phyloP scores from a whole-genome alignment of 2,888 invertebrate species.

The Barypeithes pellucidus region DNA sequence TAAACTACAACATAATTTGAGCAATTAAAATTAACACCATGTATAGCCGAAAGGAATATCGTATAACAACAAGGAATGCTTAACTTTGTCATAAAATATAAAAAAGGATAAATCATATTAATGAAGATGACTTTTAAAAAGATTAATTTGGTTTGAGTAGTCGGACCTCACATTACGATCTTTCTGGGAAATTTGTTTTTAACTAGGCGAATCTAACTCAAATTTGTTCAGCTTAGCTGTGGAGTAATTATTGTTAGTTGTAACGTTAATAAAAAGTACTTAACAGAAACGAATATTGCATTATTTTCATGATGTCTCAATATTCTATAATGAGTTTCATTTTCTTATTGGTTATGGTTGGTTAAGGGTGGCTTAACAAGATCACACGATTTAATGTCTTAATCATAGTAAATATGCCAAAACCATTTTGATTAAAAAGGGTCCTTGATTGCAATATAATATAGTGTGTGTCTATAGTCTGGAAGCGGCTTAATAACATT shows the following conservation, averaged over 20 bases:
- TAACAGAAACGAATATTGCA: constrained; percentile 18
- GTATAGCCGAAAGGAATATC: constrained; percentile 38
- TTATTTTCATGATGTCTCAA: constrained; percentile 30
- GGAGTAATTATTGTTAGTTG: constrained; percentile 25
- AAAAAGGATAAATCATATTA: constrained; percentile 48
- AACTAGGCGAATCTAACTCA: constrained; percentile 49
- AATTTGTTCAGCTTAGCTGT: constrained; percentile 46
- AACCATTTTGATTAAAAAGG: no score
- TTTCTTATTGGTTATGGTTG: constrained; percentile 2
- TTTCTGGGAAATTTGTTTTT: constrained; percentile 44
- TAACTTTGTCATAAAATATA: constrained; percentile 38
- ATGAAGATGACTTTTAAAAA: constrained; percentile 47
- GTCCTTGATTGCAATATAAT: no score
- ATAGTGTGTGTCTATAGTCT: no score
- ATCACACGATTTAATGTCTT: no score
- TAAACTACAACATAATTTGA: constrained; percentile 14
- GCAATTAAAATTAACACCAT: constrained; percentile 31
- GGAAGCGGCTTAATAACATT: no score
- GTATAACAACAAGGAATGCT: constrained; percentile 31
- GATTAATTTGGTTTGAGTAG: constrained; percentile 31
- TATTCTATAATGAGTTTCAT: constrained; percentile 7
- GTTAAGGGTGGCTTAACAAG: no score
- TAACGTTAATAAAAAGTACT: constrained; percentile 38
- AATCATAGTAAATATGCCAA: no score
- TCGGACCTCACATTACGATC: constrained; percentile 45